Evolutionary conservation across 2,113 vertebrate species (phyloP), one percentile per base, ranked within the genome.

Genomic region (Serilophus lunatus): DNA sequence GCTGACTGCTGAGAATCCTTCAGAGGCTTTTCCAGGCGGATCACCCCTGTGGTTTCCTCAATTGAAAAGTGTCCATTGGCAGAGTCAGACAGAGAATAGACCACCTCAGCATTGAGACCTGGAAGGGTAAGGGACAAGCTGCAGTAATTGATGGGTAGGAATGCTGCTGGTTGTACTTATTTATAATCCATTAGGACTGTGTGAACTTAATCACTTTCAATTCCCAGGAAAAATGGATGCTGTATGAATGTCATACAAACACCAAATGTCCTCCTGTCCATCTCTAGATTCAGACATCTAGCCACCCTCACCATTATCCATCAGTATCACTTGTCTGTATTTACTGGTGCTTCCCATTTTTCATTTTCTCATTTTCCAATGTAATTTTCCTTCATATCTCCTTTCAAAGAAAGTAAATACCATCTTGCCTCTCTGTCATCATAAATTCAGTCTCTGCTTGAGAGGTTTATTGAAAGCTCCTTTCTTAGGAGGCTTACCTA

Each of bases 91-190:
- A 99, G 98, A 23, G 98, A 98, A 93, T 99, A 99, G 26, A 98
- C 95, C 68, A 99, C 98, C 93, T 99, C 99, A 1, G 99, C 98
- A 2, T 99, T 99, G 94, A 98, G 93, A 71, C 99, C 99, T 99
- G 98, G 3, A 66, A 95, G 60, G 81, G 50, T 38, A 80, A 89
- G 4, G 24, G 60, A 26, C 25, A 91, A 42, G n/a, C 15, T 89
- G 51, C 12, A 4, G 2, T 65, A 69, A 70, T 53, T 60, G 2
- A 26, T 4, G 23, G 71, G 33, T 13, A 80, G 53, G 40, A 74
- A 50, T 61, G 35, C 22, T 91, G 51, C 29, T 80, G n/a, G 36
- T 9, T 76, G 71, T 47, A 24, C 69, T 64, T 10, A 20, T 56
- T 80, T 56, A 56, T 16, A 57, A 57, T n/a, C n/a, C n/a, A n/a